Percentiles rank a stretch among this genome's conserved stretches.
These are phyloP conservation scores for Marcusenius ussheri DNA, from an alignment of 2,113 vertebrate species.

Conservation along the genomic window DNA sequence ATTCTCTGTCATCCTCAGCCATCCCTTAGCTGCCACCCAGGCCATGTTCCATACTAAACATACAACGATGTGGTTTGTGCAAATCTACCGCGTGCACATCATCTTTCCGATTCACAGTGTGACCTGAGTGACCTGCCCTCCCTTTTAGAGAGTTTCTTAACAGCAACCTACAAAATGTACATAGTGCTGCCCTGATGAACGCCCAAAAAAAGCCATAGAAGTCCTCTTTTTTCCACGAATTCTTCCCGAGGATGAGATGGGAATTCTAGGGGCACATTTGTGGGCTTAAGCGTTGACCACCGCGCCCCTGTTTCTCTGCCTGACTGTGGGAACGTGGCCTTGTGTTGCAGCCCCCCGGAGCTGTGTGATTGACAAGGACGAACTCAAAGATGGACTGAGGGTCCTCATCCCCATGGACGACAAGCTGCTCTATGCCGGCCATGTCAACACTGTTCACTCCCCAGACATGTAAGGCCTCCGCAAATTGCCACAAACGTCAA, in stretches of 20 bases:
- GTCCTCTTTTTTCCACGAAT: background rate
- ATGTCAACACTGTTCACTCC: slow-evolving; percentile 92
- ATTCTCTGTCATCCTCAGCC: background rate
- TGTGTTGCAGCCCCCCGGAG: slow-evolving; percentile 74
- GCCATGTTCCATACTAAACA: background rate
- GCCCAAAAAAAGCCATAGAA: background rate
- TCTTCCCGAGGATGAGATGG: background rate
- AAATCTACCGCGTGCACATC: background rate
- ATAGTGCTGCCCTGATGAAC: background rate
- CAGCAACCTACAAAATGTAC: background rate
- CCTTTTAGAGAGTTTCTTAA: background rate
- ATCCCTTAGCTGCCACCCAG: background rate
- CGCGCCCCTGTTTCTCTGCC: background rate
- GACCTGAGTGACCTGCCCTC: background rate
- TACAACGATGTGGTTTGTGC: background rate
- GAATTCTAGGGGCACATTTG: background rate
- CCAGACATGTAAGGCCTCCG: slow-evolving; percentile 87
- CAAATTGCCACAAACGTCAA: background rate
- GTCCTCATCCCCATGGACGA: slow-evolving; percentile 98
- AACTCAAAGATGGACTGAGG: slow-evolving; percentile 84
- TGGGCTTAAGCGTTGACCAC: background rate
- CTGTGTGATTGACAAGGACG: slow-evolving; percentile 91
- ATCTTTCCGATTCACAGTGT: background rate
- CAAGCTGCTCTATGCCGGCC: slow-evolving; percentile 90
- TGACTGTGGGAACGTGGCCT: background rate